Evolutionary conservation across 2,797 vertebrate genomes (phyloP), one percentile per base, ranked within the genome.

Genomic region (Danio tinwini): DNA sequence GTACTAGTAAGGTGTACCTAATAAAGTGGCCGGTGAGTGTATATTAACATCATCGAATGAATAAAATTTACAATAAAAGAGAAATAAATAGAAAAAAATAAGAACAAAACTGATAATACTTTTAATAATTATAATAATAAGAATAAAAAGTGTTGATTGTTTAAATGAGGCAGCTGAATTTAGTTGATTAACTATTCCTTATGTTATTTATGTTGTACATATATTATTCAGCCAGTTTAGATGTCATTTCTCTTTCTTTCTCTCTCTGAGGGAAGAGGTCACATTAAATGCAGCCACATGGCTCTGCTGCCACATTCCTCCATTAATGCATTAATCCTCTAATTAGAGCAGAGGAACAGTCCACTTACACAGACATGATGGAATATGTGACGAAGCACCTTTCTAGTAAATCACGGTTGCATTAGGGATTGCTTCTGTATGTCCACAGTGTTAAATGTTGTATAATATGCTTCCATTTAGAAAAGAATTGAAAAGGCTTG

Each of bases 231-330:
- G 29, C 1, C 29, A 29, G 1, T 29, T 29, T 29, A 29, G 29
- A 29, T 3, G 29, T 29, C 1, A 1, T 29, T 29, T 49, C n/a
- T 40, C 44, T 58, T 13, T 68, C 29, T n/a, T 2, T 76, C 19
- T 44, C 7, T 55, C 21, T 53, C 11, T 63, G 21, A 29, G 47
- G 58, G 14, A 40, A 7, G 6, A 52, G n/a, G 56, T 62, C 72
- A 62, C 44, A 50, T 52, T 72, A 72, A 61, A 79, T 42, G 21
- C 37, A 71, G 37, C 50, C 59, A 19, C 19, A 52, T 63, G 58
- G 10, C 17, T 53, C 5, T 17, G 12, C 6, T 21, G n/a, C 14
- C n/a, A 19, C n/a, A 45, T 72, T 62, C 17, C 47, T 45, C 11
- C 19, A 47, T 55, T 45, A 14, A n/a, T 49, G 65, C 76, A 63